Evolutionary conservation across 23 tunicate genomes (phyloP).

Genomic region (Clavelina lepadiformis): DNA sequence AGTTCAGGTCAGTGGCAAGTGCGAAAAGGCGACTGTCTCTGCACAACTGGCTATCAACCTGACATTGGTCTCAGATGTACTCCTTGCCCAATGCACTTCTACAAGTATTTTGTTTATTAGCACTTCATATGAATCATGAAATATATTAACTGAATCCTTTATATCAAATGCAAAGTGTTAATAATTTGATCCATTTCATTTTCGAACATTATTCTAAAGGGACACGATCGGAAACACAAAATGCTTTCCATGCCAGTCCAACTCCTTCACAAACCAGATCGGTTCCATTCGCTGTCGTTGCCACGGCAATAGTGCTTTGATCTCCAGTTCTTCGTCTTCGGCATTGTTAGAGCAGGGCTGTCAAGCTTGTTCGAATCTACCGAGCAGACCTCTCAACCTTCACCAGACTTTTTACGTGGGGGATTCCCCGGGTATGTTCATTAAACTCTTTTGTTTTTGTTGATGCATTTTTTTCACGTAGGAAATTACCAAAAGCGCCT

Average conservation of each 20-base stretch:
- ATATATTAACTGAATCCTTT: neutral
- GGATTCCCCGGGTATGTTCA: no score
- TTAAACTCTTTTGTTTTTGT: no score
- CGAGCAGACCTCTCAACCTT: no score
- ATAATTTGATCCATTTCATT: neutral
- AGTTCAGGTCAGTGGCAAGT: conserved; percentile 78
- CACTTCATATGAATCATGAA: neutral
- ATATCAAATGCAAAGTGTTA: neutral
- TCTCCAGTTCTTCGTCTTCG: no score
- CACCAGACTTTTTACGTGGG: no score
- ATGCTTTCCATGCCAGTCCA: conserved; percentile 38
- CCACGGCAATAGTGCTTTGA: no score
- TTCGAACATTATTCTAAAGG: no score
- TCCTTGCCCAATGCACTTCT: conserved; percentile 35
- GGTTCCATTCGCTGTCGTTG: conserved; percentile 51
- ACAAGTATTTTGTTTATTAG: conserved; percentile 68
- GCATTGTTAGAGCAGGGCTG: no score
- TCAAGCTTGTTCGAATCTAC: no score
- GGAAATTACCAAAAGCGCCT: no score
- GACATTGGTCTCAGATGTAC: conserved; percentile 19
- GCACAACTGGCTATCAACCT: conserved; percentile 60
- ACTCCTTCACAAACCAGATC: conserved; percentile 29
- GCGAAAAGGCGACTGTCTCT: conserved; percentile 38
- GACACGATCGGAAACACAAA: conserved; percentile 23
- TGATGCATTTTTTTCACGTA: no score